phyloP scores from a whole-genome alignment of 1,140 invertebrate genomes.

The Monochamus saltuarius region DNA sequence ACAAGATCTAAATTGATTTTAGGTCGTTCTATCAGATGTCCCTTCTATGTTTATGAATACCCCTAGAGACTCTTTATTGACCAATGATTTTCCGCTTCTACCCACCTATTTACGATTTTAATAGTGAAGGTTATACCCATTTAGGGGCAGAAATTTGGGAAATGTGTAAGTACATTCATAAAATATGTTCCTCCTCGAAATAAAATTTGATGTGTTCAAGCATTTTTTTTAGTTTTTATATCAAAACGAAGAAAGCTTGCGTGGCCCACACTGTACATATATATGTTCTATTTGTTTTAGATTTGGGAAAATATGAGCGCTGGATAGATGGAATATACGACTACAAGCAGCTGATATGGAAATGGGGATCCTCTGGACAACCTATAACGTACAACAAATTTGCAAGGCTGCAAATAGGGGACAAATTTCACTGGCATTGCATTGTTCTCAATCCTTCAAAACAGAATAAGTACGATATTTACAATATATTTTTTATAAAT shows the following conservation, averaged over 20 bases:
- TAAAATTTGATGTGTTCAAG: no score
- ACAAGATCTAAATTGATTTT: no score
- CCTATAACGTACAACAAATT: constrained; percentile 36
- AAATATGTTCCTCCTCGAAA: no score
- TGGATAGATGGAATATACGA: constrained; percentile 78
- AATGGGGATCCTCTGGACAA: constrained; percentile 68
- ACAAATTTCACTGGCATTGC: constrained; percentile 29
- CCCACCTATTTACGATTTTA: no score
- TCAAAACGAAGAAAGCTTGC: not conserved
- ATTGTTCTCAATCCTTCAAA: constrained; percentile 25
- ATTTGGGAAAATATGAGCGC: constrained; percentile 63
- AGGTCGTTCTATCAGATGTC: no score
- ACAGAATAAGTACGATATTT: constrained; percentile 29
- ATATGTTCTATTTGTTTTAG: constrained; percentile 25
- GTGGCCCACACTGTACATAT: not conserved
- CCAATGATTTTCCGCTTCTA: no score
- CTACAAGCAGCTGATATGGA: constrained; percentile 65
- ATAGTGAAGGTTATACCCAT: no score
- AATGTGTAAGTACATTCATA: no score
- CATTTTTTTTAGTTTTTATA: not conserved
- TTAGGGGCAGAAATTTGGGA: no score
- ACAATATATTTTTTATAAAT: no score
- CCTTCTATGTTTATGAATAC: no score
- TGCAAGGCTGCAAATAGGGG: constrained; percentile 19
- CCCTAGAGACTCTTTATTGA: no score